Percentiles rank a stretch among this genome's conserved stretches.
These are phyloP conservation scores for Athripsodes cinereus DNA, from an alignment of 2,888 invertebrate species.

Conservation along the genomic window DNA sequence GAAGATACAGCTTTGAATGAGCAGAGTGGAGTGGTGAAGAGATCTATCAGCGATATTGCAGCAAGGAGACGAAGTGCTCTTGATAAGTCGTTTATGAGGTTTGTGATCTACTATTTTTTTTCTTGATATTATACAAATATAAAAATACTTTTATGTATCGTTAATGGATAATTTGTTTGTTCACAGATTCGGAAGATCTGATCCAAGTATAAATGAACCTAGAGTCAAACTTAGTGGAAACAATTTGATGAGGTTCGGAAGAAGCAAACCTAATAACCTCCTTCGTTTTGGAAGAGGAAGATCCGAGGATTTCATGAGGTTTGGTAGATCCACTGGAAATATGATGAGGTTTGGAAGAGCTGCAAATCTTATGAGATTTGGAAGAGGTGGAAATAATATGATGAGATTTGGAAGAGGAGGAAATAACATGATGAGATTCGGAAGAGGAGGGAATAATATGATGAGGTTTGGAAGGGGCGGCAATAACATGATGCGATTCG, in stretches of 20 bases:
- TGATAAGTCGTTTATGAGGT: conserved; percentile 27
- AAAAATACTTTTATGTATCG: background rate
- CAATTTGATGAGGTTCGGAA: conserved; percentile 24
- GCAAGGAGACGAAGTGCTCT: conserved; percentile 26
- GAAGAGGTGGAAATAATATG: conserved; percentile 20
- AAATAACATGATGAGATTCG: conserved; percentile 25
- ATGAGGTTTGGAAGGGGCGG: conserved; percentile 24
- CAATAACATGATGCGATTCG: conserved; percentile 25
- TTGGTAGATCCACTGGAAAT: conserved; percentile 36
- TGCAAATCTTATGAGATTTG: conserved; percentile 25
- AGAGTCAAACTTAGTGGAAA: conserved; percentile 18
- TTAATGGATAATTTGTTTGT: background rate
- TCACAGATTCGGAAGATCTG: conserved; percentile 25
- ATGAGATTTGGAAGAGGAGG: conserved; percentile 22
- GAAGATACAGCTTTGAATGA: conserved; percentile 3
- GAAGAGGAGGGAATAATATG: conserved; percentile 18
- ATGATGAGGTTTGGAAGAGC: conserved; percentile 27
- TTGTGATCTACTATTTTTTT: background rate
- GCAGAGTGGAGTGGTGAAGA: conserved; percentile 18
- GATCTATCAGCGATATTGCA: conserved; percentile 25
- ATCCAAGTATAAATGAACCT: conserved; percentile 12
- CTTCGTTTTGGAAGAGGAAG: conserved; percentile 38
- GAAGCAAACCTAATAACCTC: conserved; percentile 31
- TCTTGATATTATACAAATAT: background rate
- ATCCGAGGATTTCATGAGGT: conserved; percentile 45